Evolutionary conservation across 2,113 vertebrate species (phyloP).

Genomic region (Psittacara wagleri): DNA sequence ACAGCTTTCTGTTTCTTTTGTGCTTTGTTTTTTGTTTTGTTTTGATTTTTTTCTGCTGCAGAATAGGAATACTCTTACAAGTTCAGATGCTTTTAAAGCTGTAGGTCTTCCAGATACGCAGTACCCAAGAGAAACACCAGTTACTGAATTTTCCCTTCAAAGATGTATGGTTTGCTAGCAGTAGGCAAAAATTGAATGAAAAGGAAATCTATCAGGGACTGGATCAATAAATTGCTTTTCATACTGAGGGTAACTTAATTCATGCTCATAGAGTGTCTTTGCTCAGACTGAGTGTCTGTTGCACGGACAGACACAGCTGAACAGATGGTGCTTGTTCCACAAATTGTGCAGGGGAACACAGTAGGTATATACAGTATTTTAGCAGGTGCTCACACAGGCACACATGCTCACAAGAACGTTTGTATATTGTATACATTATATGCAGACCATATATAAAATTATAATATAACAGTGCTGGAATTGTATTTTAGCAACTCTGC

Average conservation of each 20-base stretch:
- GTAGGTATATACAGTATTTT: background rate
- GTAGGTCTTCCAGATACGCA: background rate
- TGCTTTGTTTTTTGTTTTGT: background rate
- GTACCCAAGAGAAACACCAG: background rate
- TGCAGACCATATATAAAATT: background rate
- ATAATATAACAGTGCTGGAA: background rate
- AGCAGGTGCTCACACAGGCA: background rate
- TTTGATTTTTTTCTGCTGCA: background rate
- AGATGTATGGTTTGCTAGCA: background rate
- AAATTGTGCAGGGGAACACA: background rate
- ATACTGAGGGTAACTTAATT: slow-evolving; percentile 43
- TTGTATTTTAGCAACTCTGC: background rate
- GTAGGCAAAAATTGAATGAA: slow-evolving; percentile 33
- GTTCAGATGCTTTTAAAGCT: background rate
- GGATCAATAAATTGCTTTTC: slow-evolving; percentile 55
- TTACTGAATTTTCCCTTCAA: slow-evolving; percentile 45
- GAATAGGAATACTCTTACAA: background rate
- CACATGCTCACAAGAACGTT: background rate
- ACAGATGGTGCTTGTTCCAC: background rate
- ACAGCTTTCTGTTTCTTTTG: background rate
- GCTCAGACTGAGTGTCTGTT: slow-evolving; percentile 30
- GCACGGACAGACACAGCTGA: background rate
- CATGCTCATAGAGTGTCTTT: background rate
- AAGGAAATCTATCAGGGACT: slow-evolving; percentile 35
- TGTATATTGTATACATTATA: background rate